Evolutionary conservation across 2,888 invertebrate species (phyloP).

Genomic region (Pyrocoelia pectoralis): DNA sequence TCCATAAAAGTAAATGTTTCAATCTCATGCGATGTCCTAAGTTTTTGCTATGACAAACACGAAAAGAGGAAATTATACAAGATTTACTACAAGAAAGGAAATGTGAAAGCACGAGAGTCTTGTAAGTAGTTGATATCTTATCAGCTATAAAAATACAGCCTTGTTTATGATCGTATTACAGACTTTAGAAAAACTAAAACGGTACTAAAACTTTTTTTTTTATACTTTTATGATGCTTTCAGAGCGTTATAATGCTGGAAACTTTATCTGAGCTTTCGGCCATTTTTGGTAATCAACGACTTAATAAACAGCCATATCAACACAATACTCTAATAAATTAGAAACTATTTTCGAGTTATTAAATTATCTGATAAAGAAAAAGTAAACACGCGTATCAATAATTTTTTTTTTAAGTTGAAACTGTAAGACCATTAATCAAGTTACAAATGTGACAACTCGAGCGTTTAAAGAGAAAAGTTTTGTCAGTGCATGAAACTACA

Average conservation of each 20-base stretch:
- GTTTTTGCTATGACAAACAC: too few species aligned
- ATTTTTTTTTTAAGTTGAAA: not conserved
- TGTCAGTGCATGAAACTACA: not conserved
- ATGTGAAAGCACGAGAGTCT: not conserved
- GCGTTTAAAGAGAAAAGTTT: not conserved
- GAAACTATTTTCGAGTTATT: not conserved
- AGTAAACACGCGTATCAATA: not conserved
- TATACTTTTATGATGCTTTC: not conserved
- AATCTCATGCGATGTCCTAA: too few species aligned
- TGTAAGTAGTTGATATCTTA: slow-evolving; percentile 1
- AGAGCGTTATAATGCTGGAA: not conserved
- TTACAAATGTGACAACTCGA: not conserved
- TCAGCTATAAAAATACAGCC: not conserved
- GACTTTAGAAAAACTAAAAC: not conserved
- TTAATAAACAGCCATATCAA: not conserved
- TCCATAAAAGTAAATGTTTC: too few species aligned
- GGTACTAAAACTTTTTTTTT: not conserved
- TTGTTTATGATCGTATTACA: slow-evolving; percentile 1
- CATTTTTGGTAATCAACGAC: slow-evolving; percentile 1
- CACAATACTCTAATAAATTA: not conserved
- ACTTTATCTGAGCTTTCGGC: not conserved
- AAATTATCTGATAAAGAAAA: not conserved
- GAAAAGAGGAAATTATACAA: too few species aligned
- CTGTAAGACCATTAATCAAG: not conserved
- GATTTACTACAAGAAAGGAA: not conserved